Percentiles rank a stretch among this genome's conserved stretches.
These are phyloP conservation scores for Rhagoletis pomonella DNA, from an alignment of 1,140 invertebrate genomes.

Conservation along the genomic window DNA sequence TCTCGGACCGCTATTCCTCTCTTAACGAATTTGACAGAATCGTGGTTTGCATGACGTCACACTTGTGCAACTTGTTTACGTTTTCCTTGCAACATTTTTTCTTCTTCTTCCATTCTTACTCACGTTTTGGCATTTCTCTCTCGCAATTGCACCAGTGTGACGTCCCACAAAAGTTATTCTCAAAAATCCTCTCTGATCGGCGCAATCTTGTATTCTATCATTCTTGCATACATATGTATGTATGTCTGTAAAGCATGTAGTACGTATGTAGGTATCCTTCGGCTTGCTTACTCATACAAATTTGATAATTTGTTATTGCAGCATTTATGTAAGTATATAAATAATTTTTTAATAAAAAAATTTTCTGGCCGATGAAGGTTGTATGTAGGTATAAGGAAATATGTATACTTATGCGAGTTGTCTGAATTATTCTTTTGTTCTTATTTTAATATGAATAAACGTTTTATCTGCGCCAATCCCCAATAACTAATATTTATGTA, in stretches of 20 bases:
- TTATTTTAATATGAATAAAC: constrained; percentile 38
- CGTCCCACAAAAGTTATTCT: no score
- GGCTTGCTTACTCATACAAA: background rate
- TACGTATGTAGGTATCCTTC: background rate
- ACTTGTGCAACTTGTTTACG: no score
- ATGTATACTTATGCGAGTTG: background rate
- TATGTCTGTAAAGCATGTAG: background rate
- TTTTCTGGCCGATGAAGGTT: background rate
- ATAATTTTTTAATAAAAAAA: background rate
- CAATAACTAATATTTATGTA: background rate
- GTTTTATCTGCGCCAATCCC: background rate
- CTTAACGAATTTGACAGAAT: no score
- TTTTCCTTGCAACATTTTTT: no score
- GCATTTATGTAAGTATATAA: background rate
- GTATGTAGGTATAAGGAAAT: background rate
- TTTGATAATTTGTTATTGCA: constrained; percentile 22
- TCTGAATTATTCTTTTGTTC: constrained; percentile 39
- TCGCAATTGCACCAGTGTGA: no score
- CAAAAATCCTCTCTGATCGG: no score
- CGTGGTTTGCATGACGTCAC: no score
- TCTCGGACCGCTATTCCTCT: no score
- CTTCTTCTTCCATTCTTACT: no score
- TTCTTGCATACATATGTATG: background rate
- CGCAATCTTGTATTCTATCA: no score
- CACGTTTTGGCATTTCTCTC: no score